Conservation (phyloP, 2,888 invertebrate species). For the Clanis bilineata region DNA sequence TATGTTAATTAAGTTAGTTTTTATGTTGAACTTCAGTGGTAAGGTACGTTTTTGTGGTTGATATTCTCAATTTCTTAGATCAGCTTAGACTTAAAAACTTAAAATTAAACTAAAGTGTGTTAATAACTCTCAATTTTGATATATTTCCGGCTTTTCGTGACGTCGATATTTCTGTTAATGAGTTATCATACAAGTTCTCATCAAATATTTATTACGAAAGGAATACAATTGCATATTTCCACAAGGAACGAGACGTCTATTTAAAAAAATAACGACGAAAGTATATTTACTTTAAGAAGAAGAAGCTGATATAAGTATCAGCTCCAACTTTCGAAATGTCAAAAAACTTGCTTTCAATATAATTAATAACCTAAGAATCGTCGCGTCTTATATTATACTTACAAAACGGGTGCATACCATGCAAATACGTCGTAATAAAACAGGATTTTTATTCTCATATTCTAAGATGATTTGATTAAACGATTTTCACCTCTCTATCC, state of each 20-base stretch:
- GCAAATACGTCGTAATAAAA: background rate
- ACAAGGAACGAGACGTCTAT: no score
- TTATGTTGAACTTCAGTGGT: background rate
- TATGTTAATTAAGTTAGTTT: background rate
- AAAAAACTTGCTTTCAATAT: background rate
- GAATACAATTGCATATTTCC: no score
- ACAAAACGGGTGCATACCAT: background rate
- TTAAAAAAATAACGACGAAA: no score
- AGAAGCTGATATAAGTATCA: background rate
- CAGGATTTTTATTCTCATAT: background rate
- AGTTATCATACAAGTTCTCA: no score
- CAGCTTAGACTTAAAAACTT: background rate
- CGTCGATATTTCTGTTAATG: no score
- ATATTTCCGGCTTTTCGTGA: no score
- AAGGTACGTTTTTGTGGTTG: background rate
- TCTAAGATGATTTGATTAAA: slow-evolving; percentile 2
- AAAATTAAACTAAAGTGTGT: no score
- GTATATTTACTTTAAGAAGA: no score
- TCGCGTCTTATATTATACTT: background rate
- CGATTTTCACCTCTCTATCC: slow-evolving; percentile 43
- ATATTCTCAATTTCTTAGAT: background rate
- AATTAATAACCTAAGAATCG: background rate
- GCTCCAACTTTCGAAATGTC: background rate
- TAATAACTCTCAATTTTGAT: no score
- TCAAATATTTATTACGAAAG: no score